These are phyloP conservation scores for Thaleichthys pacificus DNA, from an alignment of 2,797 vertebrate species.

Conservation along the genomic window DNA sequence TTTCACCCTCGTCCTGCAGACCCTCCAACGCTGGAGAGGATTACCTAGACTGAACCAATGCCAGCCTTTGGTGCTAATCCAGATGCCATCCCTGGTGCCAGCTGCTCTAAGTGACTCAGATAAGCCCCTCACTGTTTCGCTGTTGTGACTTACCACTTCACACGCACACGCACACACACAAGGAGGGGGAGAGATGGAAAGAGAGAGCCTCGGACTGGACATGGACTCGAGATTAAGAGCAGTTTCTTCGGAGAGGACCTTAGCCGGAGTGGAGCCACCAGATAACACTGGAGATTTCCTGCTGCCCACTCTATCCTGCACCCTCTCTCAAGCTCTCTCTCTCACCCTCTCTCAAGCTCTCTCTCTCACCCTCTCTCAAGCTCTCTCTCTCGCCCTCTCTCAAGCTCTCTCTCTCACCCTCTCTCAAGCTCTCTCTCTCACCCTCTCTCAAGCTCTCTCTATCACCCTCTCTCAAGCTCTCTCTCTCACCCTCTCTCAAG, in stretches of 20 bases:
- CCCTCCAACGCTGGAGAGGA: slow-evolving; percentile 24
- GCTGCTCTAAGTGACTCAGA: slow-evolving; percentile 43
- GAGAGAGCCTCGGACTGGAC: slow-evolving; percentile 6
- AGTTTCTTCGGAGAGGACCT: slow-evolving; percentile 33
- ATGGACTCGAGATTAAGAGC: slow-evolving; percentile 34
- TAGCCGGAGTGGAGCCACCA: slow-evolving; percentile 33
- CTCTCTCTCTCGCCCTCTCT: no score
- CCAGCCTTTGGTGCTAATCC: no score
- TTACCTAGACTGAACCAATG: slow-evolving; percentile 37
- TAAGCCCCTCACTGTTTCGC: slow-evolving; percentile 33
- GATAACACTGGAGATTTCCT: slow-evolving; percentile 50
- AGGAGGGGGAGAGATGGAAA: slow-evolving; percentile 5
- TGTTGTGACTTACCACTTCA: no score
- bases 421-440: no score
- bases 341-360: no score
- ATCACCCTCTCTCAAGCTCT: no score
- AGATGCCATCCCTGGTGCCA: slow-evolving; percentile 37
- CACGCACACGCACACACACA: background rate
- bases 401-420: no score
- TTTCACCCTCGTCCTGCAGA: no score
- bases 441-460: no score
- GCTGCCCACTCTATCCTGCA: slow-evolving; percentile 25
- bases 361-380: no score
- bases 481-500: no score
- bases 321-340: slow-evolving; percentile 17